phyloP scores from a whole-genome alignment of 2,113 vertebrate genomes.

The Rana temporaria region DNA sequence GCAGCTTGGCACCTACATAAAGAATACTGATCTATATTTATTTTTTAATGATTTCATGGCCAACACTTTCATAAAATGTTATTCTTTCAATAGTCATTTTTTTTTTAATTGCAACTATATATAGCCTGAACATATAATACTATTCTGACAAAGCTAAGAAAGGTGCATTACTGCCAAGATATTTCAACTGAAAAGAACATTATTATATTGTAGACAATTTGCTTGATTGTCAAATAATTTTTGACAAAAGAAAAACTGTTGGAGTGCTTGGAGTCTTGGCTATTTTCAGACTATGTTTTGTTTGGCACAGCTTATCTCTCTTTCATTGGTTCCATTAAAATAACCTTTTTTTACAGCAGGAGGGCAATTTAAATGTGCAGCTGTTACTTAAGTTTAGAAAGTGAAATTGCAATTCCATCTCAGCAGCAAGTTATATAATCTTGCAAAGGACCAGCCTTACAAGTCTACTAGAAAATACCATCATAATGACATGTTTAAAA shows the following conservation, averaged over 20 bases:
- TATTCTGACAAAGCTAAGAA: slow-evolving; percentile 17
- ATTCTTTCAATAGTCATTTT: slow-evolving; percentile 8
- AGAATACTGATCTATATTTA: too few species aligned
- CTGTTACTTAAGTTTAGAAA: slow-evolving; percentile 32
- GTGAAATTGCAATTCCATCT: slow-evolving; percentile 11
- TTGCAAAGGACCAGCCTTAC: background rate
- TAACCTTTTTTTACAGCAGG: slow-evolving; percentile 35
- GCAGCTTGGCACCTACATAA: too few species aligned
- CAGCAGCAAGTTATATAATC: slow-evolving; percentile 20
- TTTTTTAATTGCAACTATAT: slow-evolving; percentile 11
- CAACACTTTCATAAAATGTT: background rate
- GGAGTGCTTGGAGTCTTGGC: slow-evolving; percentile 29
- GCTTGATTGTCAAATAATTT: slow-evolving; percentile 51
- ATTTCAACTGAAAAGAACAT: slow-evolving; percentile 45
- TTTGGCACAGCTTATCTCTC: slow-evolving; percentile 50
- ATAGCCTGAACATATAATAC: slow-evolving; percentile 13
- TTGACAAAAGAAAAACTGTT: slow-evolving; percentile 45
- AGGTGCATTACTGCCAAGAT: slow-evolving; percentile 27
- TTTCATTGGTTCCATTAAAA: slow-evolving; percentile 46
- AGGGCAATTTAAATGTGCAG: slow-evolving; percentile 50
- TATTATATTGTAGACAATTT: slow-evolving; percentile 49
- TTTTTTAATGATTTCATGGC: background rate
- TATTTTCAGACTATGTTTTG: slow-evolving; percentile 50
- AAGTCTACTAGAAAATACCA: background rate
- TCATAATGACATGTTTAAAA: background rate